A percentile compares a stretch with the other conserved stretches of the same genome.
Conservation (phyloP, 2,888 invertebrate genomes). For the Cantharis flavilabris region DNA sequence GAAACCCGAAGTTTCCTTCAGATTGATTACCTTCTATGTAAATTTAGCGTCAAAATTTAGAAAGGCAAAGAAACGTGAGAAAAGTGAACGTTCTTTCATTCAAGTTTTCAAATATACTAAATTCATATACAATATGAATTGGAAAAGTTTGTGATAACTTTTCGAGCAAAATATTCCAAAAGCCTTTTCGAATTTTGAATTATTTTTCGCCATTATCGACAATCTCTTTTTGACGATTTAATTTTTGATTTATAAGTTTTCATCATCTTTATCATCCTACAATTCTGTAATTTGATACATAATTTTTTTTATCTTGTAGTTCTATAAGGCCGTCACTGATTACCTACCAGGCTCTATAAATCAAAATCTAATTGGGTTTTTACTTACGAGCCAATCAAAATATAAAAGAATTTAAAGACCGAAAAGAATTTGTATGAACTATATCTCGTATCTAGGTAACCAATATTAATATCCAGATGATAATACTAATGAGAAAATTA, state of each 20-base stretch:
- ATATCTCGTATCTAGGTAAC: background rate
- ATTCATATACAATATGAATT: background rate
- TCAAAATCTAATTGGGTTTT: background rate
- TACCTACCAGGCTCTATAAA: background rate
- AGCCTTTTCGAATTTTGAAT: background rate
- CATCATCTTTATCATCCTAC: background rate
- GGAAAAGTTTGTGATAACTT: background rate
- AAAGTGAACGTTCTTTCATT: background rate
- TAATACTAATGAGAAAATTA: background rate
- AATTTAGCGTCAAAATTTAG: background rate
- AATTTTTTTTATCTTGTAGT: background rate
- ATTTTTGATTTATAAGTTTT: background rate
- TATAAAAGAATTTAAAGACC: background rate
- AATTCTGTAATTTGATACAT: background rate
- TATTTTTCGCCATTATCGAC: background rate
- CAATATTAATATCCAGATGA: background rate
- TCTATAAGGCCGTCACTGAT: background rate
- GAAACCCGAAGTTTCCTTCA: too few species aligned
- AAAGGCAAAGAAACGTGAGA: background rate
- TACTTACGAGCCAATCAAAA: background rate
- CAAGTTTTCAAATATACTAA: background rate
- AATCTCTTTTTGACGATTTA: background rate
- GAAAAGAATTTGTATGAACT: background rate
- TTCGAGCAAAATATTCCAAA: background rate
- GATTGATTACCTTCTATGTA: too few species aligned